Conservation (phyloP, 1,140 invertebrate species). For the Pachypeltis micranthus region DNA sequence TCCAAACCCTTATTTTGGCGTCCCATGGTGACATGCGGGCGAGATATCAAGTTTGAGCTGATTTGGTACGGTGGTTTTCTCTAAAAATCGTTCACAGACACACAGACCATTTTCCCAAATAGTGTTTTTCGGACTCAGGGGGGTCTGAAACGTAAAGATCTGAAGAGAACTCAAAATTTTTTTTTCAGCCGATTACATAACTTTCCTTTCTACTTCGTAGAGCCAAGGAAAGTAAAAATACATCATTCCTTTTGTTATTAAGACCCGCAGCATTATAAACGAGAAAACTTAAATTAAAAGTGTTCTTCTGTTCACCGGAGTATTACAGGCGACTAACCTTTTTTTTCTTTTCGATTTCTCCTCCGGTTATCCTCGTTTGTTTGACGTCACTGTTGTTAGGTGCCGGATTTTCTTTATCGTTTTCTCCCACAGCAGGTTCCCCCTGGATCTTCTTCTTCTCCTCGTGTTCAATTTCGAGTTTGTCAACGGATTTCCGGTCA, state of each 20-base stretch:
- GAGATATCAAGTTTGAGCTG: no score
- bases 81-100: no score
- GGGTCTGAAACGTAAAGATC: no score
- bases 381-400: not conserved
- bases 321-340: slow-evolving; percentile 24
- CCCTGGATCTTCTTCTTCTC: slow-evolving; percentile 56
- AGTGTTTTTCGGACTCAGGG: no score
- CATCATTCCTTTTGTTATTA: not conserved
- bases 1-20: no score
- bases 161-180: no score
- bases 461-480: slow-evolving; percentile 55
- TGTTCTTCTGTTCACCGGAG: not conserved
- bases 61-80: no score
- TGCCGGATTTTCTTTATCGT: slow-evolving; percentile 37
- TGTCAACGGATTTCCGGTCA: slow-evolving; percentile 47
- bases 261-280: not conserved
- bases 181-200: no score
- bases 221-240: not conserved
- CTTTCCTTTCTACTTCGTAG: not conserved
- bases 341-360: slow-evolving; percentile 40
- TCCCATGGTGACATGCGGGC: no score
- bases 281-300: not conserved
- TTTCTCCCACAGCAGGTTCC: slow-evolving; percentile 42
- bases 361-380: slow-evolving; percentile 20
- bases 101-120: no score